These are phyloP conservation scores for Decapterus maruadsi DNA, from an alignment of 2,797 vertebrate genomes.

Conservation along the genomic window DNA sequence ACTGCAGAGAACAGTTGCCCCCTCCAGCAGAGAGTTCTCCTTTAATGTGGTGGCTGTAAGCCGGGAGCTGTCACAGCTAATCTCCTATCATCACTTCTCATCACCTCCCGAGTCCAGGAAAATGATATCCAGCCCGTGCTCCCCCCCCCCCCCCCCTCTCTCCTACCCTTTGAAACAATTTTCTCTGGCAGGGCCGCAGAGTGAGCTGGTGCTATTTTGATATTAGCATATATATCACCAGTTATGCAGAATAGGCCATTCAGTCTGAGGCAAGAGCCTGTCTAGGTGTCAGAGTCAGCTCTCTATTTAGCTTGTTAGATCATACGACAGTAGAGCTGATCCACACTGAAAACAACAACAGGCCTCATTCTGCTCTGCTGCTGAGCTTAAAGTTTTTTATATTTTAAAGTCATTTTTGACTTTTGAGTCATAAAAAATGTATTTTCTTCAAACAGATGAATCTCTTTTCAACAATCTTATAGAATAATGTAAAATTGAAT, in stretches of 20 bases:
- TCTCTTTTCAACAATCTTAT: neutral
- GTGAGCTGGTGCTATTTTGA: conserved; percentile 67
- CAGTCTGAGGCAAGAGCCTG: conserved; percentile 49
- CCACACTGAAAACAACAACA: conserved; percentile 19
- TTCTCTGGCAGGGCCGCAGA: conserved; percentile 65
- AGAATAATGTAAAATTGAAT: neutral
- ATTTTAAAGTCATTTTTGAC: no score
- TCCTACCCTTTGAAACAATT: conserved; percentile 75
- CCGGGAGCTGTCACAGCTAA: conserved; percentile 71
- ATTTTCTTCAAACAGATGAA: conserved; percentile 7
- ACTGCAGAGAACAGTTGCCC: conserved; percentile 35
- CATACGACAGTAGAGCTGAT: conserved; percentile 25
- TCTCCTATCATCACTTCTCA: conserved; percentile 72
- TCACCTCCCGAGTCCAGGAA: conserved; percentile 65
- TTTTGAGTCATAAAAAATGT: neutral
- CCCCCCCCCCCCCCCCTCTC: conserved; percentile 14
- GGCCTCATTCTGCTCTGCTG: conserved; percentile 13
- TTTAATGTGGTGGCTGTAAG: conserved; percentile 59
- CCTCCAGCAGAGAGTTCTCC: conserved; percentile 35
- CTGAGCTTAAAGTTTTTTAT: neutral
- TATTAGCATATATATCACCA: conserved; percentile 84
- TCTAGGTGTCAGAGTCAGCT: conserved; percentile 51
- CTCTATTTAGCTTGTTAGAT: conserved; percentile 54
- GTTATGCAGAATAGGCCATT: conserved; percentile 72
- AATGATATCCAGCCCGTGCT: conserved; percentile 63